Conservation (phyloP, 2,888 invertebrate genomes). For the Diarsia rubi region DNA sequence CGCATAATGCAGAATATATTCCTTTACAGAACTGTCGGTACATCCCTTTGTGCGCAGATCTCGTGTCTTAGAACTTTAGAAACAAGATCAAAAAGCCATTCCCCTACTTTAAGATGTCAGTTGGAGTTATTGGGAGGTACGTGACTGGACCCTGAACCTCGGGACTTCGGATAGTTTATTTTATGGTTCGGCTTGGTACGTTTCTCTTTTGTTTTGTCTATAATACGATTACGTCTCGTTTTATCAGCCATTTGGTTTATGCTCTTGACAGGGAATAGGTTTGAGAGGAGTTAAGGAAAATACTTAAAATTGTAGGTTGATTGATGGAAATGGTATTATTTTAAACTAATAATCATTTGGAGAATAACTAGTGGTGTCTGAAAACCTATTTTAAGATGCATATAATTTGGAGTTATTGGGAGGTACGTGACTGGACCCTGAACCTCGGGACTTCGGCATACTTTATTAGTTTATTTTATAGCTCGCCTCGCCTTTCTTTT, state of each 20-base stretch:
- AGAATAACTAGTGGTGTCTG: no score
- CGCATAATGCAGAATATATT: slow-evolving; percentile 49
- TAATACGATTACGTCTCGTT: slow-evolving; percentile 62
- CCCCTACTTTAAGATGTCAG: slow-evolving; percentile 83
- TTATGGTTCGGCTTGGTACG: slow-evolving; percentile 68
- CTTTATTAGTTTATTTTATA: slow-evolving; percentile 76
- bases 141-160: slow-evolving; percentile 80
- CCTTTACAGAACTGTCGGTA: slow-evolving; percentile 45
- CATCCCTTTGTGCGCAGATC: slow-evolving; percentile 64
- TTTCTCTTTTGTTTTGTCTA: slow-evolving; percentile 64
- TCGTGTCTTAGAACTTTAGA: slow-evolving; percentile 69
- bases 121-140: slow-evolving; percentile 82
- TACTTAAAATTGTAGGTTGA: no score
- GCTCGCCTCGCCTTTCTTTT: slow-evolving; percentile 62
- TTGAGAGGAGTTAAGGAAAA: no score
- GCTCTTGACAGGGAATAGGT: slow-evolving; percentile 19
- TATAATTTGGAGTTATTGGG: slow-evolving; percentile 84
- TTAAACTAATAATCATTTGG: no score
- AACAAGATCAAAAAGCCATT: slow-evolving; percentile 86
- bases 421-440: slow-evolving; percentile 82
- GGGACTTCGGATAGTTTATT: slow-evolving; percentile 71
- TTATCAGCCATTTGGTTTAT: slow-evolving; percentile 57
- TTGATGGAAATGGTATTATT: no score
- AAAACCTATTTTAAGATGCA: slow-evolving; percentile 82
- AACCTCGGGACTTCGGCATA: slow-evolving; percentile 61